Percentiles rank a stretch among this genome's conserved stretches.
Conservation (phyloP, 2,797 vertebrate species). For the Okamejei kenojei region DNA sequence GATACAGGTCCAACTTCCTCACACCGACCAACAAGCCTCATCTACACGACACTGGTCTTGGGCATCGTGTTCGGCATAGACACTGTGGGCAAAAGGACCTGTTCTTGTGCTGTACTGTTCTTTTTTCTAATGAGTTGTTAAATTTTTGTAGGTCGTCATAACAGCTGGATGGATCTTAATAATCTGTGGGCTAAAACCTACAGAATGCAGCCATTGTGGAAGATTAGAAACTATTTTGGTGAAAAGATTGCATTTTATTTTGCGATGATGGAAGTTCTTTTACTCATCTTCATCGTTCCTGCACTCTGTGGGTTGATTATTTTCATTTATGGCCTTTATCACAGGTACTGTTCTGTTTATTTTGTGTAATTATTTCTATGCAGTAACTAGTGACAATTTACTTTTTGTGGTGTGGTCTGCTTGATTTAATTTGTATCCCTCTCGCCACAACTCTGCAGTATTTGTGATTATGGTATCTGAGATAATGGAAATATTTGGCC, state of each 20-base stretch:
- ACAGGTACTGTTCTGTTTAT: neutral
- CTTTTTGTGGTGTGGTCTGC: neutral
- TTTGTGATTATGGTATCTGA: neutral
- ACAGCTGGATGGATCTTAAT: neutral
- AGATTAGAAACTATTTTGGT: constrained; percentile 33
- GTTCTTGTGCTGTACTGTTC: too few relatives aligned
- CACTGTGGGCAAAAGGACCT: too few relatives aligned
- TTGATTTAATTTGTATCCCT: neutral
- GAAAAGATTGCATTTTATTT: constrained; percentile 35
- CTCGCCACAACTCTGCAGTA: neutral
- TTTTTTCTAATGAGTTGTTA: neutral
- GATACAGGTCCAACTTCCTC: too few relatives aligned
- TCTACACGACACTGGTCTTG: too few relatives aligned
- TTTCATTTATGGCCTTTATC: constrained; percentile 9
- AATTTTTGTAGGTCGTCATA: neutral
- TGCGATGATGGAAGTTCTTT: constrained; percentile 6
- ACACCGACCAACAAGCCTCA: too few relatives aligned
- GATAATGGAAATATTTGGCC: neutral
- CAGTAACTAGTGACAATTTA: neutral
- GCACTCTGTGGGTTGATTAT: neutral
- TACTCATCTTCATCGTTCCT: neutral
- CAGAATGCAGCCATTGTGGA: neutral
- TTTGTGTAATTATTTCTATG: neutral
- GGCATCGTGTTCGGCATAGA: too few relatives aligned
- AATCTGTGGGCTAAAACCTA: neutral